Conservation (phyloP, 2,888 invertebrate species). For the Conomelus anceps region DNA sequence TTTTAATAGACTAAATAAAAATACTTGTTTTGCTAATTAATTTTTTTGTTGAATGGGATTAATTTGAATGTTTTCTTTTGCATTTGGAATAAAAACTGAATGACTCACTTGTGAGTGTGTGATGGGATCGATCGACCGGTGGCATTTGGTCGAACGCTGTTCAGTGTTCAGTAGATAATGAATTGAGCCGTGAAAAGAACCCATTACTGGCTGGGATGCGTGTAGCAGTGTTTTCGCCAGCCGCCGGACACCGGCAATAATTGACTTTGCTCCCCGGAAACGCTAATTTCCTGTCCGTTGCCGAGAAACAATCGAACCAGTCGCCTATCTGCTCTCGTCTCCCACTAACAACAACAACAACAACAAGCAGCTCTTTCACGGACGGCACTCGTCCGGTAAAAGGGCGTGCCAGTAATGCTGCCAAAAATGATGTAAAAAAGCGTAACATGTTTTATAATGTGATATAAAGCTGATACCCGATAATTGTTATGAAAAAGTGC, state of each 20-base stretch:
- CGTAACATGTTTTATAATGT: background rate
- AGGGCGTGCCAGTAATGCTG: background rate
- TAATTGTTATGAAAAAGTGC: background rate
- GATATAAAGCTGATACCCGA: background rate
- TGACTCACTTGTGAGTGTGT: background rate
- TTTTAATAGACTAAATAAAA: too few relatives aligned
- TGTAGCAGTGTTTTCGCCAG: background rate
- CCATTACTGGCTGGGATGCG: background rate
- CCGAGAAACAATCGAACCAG: background rate
- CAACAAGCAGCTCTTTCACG: background rate
- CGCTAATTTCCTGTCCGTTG: conserved; percentile 7
- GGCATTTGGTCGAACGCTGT: background rate
- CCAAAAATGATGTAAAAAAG: background rate
- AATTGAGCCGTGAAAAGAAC: conserved; percentile 1
- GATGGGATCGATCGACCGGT: background rate
- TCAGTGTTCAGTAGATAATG: background rate
- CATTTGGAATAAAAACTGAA: too few relatives aligned
- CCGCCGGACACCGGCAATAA: background rate
- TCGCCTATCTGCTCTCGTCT: background rate
- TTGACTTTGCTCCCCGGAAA: conserved; percentile 6
- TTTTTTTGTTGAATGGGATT: too few relatives aligned
- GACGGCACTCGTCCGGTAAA: background rate
- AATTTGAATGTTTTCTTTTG: too few relatives aligned
- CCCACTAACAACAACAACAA: background rate
- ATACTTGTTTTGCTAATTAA: too few relatives aligned